These are phyloP conservation scores for Maconellicoccus hirsutus DNA, from an alignment of 1,140 invertebrate species.

Conservation along the genomic window DNA sequence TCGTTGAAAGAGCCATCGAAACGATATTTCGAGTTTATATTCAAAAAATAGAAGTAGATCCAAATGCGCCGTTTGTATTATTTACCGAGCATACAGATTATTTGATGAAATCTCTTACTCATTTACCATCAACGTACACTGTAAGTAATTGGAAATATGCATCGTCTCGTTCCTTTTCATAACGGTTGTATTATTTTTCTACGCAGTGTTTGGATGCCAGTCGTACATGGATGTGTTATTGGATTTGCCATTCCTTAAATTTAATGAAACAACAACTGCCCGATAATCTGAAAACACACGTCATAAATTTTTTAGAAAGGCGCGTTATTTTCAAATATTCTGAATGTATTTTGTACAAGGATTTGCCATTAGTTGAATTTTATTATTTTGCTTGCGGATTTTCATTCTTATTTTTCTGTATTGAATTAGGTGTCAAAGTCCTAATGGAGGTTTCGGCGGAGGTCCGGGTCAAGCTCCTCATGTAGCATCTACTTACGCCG, in stretches of 20 bases:
- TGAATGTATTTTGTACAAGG: neutral
- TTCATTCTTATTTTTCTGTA: neutral
- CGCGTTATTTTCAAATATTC: constrained; percentile 29
- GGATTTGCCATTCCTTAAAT: constrained; percentile 84
- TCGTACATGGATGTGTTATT: constrained; percentile 88
- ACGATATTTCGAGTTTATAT: constrained; percentile 50
- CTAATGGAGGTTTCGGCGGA: constrained; percentile 83
- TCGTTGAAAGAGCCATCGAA: constrained; percentile 51
- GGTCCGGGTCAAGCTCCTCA: constrained; percentile 85
- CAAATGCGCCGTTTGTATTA: constrained; percentile 48
- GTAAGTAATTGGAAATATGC: constrained; percentile 35
- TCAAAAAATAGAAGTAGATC: constrained; percentile 38
- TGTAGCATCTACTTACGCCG: constrained; percentile 93
- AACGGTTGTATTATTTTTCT: constrained; percentile 13
- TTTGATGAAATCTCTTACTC: constrained; percentile 53
- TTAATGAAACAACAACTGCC: constrained; percentile 61
- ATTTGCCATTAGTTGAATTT: neutral
- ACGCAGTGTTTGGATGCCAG: constrained; percentile 77
- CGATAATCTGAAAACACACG: constrained; percentile 48
- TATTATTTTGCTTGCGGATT: neutral
- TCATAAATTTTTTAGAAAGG: constrained; percentile 53
- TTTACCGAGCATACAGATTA: constrained; percentile 52
- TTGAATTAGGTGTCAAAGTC: constrained; percentile 56
- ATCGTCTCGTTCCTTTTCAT: constrained; percentile 10
- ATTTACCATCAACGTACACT: constrained; percentile 56